These are phyloP conservation scores for Calosoma granatense DNA, from an alignment of 1,140 invertebrate genomes.

Conservation along the genomic window DNA sequence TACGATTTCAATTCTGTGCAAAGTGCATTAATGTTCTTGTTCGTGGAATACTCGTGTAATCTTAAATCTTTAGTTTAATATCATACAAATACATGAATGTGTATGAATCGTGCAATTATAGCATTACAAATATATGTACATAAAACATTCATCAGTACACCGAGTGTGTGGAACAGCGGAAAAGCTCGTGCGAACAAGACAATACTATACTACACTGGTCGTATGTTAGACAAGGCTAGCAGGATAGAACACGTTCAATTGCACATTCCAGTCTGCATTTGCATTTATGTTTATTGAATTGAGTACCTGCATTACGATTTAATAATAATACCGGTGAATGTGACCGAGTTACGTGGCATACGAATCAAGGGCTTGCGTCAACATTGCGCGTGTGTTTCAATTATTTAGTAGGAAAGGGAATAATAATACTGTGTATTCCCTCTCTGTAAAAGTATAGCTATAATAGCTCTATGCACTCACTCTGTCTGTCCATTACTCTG, in stretches of 20 bases:
- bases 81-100: neutral
- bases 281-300: conserved; percentile 6
- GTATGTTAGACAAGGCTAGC: no score
- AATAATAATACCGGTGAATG: neutral
- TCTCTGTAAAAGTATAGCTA: no score
- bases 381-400: neutral
- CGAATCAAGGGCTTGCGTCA: neutral
- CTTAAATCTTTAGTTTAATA: neutral
- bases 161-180: neutral
- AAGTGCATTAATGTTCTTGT: no score
- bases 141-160: neutral
- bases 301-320: conserved; percentile 6
- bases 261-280: neutral
- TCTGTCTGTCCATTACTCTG: no score
- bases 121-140: neutral
- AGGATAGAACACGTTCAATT: neutral
- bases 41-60: no score
- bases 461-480: no score
- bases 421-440: no score
- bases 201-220: no score
- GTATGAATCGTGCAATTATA: neutral
- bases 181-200: no score
- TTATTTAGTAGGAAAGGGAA: neutral
- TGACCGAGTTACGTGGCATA: neutral
- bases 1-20: no score